A percentile compares a stretch with the other conserved stretches of the same genome.
Conservation (phyloP, 2,113 vertebrate species). For the Carassius gibelio region DNA sequence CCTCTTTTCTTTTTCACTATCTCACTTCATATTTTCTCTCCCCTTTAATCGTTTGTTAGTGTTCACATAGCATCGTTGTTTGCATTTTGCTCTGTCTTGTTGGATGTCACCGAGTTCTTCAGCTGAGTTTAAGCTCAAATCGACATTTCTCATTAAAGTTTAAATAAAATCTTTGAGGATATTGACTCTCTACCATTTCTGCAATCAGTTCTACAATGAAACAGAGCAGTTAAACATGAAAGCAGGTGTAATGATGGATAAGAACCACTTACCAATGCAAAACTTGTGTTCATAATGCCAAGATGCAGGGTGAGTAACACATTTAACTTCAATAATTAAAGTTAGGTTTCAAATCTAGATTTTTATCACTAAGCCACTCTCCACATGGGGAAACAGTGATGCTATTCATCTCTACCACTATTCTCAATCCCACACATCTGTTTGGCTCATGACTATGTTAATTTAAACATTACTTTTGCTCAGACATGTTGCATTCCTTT, state of each 20-base stretch:
- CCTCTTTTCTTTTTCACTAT: background rate
- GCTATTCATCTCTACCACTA: background rate
- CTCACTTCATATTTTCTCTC: background rate
- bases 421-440: background rate
- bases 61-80: conserved; percentile 24
- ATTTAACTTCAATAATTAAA: background rate
- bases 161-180: background rate
- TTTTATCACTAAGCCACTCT: background rate
- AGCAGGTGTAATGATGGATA: background rate
- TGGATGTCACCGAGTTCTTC: background rate
- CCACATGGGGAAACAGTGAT: background rate
- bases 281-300: background rate
- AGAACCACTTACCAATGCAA: background rate
- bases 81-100: conserved; percentile 1
- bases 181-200: background rate
- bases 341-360: background rate
- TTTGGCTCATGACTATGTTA: conserved; percentile 16
- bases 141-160: background rate
- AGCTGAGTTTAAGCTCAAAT: background rate
- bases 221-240: background rate
- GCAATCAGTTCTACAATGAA: background rate
- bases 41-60: background rate
- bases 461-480: conserved; percentile 6
- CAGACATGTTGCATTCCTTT: conserved; percentile 3
- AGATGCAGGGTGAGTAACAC: background rate